Base-by-base conservation (phyloP, 2,797 vertebrate species). In the Lutjanus campechanus region DNA sequence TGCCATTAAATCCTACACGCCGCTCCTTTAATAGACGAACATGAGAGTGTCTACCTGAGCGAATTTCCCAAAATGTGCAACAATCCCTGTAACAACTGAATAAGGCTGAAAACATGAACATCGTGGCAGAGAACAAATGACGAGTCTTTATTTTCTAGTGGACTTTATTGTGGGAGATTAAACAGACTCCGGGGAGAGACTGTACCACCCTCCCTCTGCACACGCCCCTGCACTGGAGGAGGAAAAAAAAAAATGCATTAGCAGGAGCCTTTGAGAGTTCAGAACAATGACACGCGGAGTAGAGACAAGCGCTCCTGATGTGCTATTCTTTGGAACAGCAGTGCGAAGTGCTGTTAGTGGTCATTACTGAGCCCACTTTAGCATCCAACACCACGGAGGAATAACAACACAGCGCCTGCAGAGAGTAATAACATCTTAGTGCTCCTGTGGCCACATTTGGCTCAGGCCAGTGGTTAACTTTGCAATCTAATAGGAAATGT, bases 401-500 rank as follows among this genome's bases (percentile, higher is more conserved):
- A 78, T 69, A 87, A 83, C 85, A 87, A 81, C 76, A 66, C 63
- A 2, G 25, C 5, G 68, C 62, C 88, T 69, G 75, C 83, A 76
- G 89, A 88, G 88, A 84, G 80, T 84, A 88, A 86, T 91, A 88
- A 88, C 76, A 58, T 82, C 86, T 73, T 25, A 73, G 69, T 72
- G 76, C 82, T 81, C 63, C 75, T 47, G 82, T 79, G 79, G 85
- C 77, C 84, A 67, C 65, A 17, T 85, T 76, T 41, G 67, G 88
- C 87, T 83, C 84, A 72, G 84, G 85, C 81, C 85, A 82, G 77
- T 81, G 84, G 80, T 90, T 90, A 91, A 90, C 85, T 88, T 79
- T 73, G 86, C 84, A 78, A 88, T 90, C 88, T 87, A 87, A 86
- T 86, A 81, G 89, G 85, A 91, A 89, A 86, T 90, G 88, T 91